Conservation (phyloP, 2,797 vertebrate species). For the Clarias pachynema region DNA sequence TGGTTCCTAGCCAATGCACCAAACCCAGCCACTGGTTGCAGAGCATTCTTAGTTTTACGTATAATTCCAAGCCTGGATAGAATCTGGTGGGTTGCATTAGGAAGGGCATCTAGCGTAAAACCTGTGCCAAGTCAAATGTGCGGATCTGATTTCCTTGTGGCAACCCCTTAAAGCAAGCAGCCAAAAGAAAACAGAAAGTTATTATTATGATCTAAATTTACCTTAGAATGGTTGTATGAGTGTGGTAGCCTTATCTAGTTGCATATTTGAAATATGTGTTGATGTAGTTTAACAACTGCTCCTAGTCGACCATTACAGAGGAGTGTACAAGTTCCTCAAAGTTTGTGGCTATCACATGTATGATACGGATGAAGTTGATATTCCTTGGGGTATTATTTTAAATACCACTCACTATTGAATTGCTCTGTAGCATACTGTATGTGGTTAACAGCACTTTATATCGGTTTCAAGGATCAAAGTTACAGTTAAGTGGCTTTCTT, state of each 20-base stretch:
- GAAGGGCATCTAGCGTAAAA: no score
- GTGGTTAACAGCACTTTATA: slow-evolving; percentile 5
- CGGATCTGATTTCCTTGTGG: no score
- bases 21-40: no score
- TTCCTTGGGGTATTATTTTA: background rate
- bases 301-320: background rate
- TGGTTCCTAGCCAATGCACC: no score
- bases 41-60: no score
- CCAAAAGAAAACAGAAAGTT: no score
- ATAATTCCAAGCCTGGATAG: no score
- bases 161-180: no score
- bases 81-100: no score
- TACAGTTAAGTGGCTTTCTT: slow-evolving; percentile 14
- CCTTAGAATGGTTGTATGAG: background rate
- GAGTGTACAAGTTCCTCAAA: background rate
- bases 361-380: background rate
- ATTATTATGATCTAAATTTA: background rate
- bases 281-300: background rate
- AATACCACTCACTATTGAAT: background rate
- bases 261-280: background rate
- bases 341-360: background rate
- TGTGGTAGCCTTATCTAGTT: background rate
- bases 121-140: no score
- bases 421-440: background rate
- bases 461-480: slow-evolving; percentile 10